A percentile compares a stretch with the other conserved stretches of the same genome.
Conservation (phyloP, 2,888 invertebrate species). For the Leptinotarsa rubiginosa region DNA sequence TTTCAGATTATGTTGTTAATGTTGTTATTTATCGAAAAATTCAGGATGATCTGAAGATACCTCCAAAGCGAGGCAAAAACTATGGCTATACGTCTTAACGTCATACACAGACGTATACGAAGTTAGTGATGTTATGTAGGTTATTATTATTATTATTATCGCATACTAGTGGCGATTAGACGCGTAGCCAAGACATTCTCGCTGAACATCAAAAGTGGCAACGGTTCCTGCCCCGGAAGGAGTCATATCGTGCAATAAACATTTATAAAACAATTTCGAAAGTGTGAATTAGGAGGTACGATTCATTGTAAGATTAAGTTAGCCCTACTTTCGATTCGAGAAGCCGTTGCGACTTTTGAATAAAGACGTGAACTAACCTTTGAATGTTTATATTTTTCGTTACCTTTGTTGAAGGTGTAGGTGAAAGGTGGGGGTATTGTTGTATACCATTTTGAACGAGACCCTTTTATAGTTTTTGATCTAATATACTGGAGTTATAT, state of each 20-base stretch:
- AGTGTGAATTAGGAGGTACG: not conserved
- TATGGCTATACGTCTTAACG: constrained; percentile 37
- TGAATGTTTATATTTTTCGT: constrained; percentile 54
- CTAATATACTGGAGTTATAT: constrained; percentile 57
- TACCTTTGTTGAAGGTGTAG: constrained; percentile 58
- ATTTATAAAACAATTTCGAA: constrained; percentile 22
- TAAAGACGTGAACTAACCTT: constrained; percentile 25
- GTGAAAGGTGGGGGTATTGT: constrained; percentile 51
- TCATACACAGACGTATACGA: constrained; percentile 60
- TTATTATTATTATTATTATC: constrained; percentile 54
- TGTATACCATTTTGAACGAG: constrained; percentile 59
- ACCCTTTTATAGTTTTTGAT: constrained; percentile 59
- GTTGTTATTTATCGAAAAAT: constrained; percentile 47
- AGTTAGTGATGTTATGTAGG: constrained; percentile 62
- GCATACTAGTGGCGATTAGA: constrained; percentile 42
- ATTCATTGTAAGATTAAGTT: not conserved
- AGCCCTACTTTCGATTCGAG: not conserved
- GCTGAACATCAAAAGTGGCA: constrained; percentile 4
- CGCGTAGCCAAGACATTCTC: constrained; percentile 30
- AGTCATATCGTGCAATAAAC: constrained; percentile 38
- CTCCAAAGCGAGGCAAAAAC: constrained; percentile 34
- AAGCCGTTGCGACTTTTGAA: constrained; percentile 23
- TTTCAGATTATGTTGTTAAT: constrained; percentile 50
- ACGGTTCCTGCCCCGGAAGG: constrained; percentile 20
- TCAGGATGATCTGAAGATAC: constrained; percentile 28